Conservation (phyloP, 2,797 vertebrate species). For the Varecia variegata region DNA sequence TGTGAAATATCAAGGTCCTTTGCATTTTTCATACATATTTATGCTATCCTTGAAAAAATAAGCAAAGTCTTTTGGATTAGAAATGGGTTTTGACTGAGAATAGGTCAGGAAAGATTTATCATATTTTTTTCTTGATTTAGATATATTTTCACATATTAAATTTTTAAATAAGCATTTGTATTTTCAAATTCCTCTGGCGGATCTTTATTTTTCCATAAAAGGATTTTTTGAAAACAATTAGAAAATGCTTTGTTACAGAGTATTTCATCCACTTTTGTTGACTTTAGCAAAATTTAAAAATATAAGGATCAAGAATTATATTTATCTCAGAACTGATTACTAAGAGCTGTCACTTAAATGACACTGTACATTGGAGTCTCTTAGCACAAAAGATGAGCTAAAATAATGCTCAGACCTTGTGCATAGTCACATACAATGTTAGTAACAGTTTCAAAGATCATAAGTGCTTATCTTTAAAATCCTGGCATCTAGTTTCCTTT, state of each 20-base stretch:
- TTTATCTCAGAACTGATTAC: not conserved
- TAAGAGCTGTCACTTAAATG: not conserved
- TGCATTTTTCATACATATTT: constrained; percentile 65
- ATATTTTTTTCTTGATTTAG: not conserved
- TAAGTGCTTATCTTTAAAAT: not conserved
- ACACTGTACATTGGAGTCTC: not conserved
- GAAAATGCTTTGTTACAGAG: not conserved
- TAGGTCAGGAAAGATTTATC: not conserved
- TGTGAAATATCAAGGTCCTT: constrained; percentile 58
- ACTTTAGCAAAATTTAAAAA: constrained; percentile 31
- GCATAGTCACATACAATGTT: not conserved
- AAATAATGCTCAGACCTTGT: not conserved
- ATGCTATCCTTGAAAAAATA: constrained; percentile 62
- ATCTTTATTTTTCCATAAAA: not conserved
- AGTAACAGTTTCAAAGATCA: not conserved
- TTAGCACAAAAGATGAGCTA: not conserved
- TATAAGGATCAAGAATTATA: not conserved
- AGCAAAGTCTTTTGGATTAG: constrained; percentile 23
- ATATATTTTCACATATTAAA: not conserved
- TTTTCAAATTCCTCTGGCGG: not conserved
- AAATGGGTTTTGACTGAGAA: constrained; percentile 3
- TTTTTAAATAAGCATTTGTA: not conserved
- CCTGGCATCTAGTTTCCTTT: not conserved
- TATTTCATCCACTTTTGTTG: not conserved
- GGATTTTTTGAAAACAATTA: not conserved